phyloP scores from a whole-genome alignment of 2,113 vertebrate genomes.

The Sylvietta virens region DNA sequence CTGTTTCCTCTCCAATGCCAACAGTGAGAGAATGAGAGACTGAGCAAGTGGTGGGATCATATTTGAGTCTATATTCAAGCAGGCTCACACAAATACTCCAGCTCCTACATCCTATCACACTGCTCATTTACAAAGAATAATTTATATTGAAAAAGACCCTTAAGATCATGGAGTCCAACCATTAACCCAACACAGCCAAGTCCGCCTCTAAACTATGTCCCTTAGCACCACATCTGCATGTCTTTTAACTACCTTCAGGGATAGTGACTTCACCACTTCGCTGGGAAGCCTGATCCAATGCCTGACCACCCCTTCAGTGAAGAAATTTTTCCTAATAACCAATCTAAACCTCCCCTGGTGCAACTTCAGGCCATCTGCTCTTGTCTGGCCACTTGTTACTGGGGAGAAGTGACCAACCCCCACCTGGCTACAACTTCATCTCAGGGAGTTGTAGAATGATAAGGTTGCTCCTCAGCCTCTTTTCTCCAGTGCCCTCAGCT shows the following conservation, averaged over 20 bases:
- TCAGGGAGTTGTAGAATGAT: background rate
- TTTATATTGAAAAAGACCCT: background rate
- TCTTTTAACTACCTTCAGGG: background rate
- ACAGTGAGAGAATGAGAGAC: background rate
- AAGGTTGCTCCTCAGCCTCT: background rate
- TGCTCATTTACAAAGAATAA: background rate
- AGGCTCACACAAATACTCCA: background rate
- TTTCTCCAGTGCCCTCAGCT: background rate
- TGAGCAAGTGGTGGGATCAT: background rate
- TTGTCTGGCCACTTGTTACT: background rate
- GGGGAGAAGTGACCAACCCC: background rate
- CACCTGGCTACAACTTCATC: background rate
- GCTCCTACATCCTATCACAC: background rate
- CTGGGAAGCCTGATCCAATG: background rate
- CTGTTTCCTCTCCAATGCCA: background rate
- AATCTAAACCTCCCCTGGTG: background rate
- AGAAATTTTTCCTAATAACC: background rate
- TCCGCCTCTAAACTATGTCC: background rate
- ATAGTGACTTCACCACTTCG: background rate
- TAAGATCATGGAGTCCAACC: background rate
- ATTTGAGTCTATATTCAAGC: background rate
- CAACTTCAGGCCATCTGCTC: background rate
- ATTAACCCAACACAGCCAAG: background rate
- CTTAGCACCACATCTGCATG: fast-evolving
- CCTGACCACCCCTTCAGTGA: background rate